Conservation (phyloP, 2,797 vertebrate species). For the Epinephelus coioides region DNA sequence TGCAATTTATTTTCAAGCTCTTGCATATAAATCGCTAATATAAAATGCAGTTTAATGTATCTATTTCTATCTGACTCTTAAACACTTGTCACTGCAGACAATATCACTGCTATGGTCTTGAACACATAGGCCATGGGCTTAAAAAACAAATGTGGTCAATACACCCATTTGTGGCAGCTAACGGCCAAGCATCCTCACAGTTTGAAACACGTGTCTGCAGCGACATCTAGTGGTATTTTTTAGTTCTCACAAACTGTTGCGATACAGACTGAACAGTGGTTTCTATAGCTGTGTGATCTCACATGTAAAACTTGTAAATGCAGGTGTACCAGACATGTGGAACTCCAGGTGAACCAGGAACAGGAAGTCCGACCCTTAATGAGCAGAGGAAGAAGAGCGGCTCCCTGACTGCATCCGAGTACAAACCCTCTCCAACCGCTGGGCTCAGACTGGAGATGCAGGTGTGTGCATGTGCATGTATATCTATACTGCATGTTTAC, state of each 20-base stretch:
- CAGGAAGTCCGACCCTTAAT: slow-evolving; percentile 80
- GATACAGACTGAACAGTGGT: neutral
- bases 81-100: neutral
- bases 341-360: slow-evolving; percentile 86
- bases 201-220: slow-evolving; percentile 8
- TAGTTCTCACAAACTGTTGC: neutral
- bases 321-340: slow-evolving; percentile 94
- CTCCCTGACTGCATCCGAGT: slow-evolving; percentile 77
- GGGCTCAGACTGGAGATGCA: slow-evolving; percentile 88
- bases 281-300: neutral
- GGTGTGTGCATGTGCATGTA: slow-evolving; percentile 77
- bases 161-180: neutral
- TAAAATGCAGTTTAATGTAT: neutral
- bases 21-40: neutral
- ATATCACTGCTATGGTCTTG: neutral
- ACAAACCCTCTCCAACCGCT: slow-evolving; percentile 82
- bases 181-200: too few species aligned
- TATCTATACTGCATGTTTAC: neutral
- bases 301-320: neutral
- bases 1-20: neutral
- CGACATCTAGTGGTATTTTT: slow-evolving; percentile 60
- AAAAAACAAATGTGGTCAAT: neutral
- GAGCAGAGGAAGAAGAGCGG: slow-evolving; percentile 86
- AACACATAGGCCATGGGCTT: neutral
- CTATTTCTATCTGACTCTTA: neutral